phyloP scores from a whole-genome alignment of 2,113 vertebrate species.

The Ailuropoda melanoleuca region DNA sequence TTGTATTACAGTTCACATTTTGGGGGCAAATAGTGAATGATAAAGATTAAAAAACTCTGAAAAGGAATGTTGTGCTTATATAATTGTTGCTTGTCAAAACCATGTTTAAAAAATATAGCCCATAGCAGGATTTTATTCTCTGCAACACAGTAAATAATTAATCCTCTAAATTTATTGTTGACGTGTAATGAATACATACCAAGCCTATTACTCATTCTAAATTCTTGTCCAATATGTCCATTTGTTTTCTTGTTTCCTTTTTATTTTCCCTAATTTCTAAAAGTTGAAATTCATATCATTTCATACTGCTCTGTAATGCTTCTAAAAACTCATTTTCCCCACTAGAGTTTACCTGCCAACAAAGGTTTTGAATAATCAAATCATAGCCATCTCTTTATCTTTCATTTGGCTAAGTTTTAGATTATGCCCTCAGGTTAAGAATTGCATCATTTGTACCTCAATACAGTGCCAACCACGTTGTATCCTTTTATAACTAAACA shows the following conservation, averaged over 20 bases:
- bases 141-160: slow-evolving; percentile 46
- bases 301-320: background rate
- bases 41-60: background rate
- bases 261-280: slow-evolving; percentile 3
- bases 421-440: slow-evolving; percentile 8
- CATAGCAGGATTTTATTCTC: slow-evolving; percentile 29
- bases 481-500: background rate
- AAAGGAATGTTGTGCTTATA: background rate
- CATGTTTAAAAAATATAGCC: background rate
- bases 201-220: slow-evolving; percentile 28
- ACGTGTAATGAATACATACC: slow-evolving; percentile 43
- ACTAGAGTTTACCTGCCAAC: background rate
- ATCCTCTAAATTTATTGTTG: slow-evolving; percentile 38
- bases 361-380: slow-evolving; percentile 11
- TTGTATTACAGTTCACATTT: background rate
- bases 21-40: background rate
- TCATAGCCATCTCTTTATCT: background rate
- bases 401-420: background rate
- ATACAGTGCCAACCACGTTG: background rate
- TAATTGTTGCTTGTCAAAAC: slow-evolving; percentile 43
- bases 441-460: background rate
- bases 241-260: slow-evolving; percentile 50
- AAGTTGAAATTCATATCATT: slow-evolving; percentile 24
- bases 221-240: background rate
- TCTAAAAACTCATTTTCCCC: background rate